Percentiles rank a stretch among this genome's conserved stretches.
Evolutionary conservation across 2,797 vertebrate species (phyloP).

Genomic region (Heteromormyrus szaboi): DNA sequence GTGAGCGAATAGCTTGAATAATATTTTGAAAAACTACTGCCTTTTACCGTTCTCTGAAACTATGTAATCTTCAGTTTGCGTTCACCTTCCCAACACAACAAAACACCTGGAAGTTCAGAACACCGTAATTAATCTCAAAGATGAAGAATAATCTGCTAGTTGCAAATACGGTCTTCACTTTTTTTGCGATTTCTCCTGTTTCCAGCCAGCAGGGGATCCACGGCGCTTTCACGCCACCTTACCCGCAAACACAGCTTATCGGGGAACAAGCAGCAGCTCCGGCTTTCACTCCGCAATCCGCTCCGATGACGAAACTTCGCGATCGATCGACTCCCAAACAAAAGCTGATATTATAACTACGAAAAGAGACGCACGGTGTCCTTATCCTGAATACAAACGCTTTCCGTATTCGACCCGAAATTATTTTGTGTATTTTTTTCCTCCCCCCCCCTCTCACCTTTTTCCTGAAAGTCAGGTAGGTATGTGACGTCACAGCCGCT

Average conservation of each 20-base stretch:
- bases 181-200: neutral
- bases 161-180: neutral
- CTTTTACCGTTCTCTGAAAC: neutral
- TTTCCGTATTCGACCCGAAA: neutral
- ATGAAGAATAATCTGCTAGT: neutral
- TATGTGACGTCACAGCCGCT: conserved; percentile 56
- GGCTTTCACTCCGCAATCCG: neutral
- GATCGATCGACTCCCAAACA: neutral
- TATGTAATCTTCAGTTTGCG: neutral
- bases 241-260: conserved; percentile 26
- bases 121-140: neutral
- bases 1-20: neutral
- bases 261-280: conserved; percentile 19
- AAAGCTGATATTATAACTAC: neutral
- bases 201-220: neutral
- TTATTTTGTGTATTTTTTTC: neutral
- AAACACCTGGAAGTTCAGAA: neutral
- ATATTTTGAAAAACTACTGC: neutral
- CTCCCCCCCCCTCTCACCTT: conserved; percentile 25
- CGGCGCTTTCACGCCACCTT: neutral
- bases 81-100: neutral
- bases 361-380: neutral
- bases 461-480: conserved; percentile 68
- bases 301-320: neutral
- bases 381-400: neutral